These are phyloP conservation scores for Phaethornis superciliosus DNA, from an alignment of 2,113 vertebrate species.

Conservation along the genomic window DNA sequence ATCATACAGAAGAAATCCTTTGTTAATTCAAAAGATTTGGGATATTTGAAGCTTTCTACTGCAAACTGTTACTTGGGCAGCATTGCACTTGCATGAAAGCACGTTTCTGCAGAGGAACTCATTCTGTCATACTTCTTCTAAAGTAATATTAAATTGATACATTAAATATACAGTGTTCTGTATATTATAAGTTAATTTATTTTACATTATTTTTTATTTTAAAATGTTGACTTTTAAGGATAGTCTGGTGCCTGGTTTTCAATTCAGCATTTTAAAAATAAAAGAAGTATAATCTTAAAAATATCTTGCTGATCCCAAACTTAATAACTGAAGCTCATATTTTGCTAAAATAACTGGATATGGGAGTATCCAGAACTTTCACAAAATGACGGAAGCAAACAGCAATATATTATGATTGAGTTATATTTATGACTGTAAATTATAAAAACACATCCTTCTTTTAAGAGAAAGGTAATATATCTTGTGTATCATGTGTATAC, in stretches of 20 bases:
- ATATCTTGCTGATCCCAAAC: background rate
- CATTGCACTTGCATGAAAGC: fast-evolving
- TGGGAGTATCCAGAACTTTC: background rate
- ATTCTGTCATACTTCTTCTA: background rate
- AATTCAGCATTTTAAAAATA: background rate
- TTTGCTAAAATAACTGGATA: background rate
- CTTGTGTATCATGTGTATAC: background rate
- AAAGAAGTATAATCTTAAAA: background rate
- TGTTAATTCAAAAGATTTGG: background rate
- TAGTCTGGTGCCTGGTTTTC: background rate
- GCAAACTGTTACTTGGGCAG: background rate
- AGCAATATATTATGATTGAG: background rate
- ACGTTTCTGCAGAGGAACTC: background rate
- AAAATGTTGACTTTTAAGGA: background rate
- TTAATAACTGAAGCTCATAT: background rate
- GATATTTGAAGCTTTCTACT: background rate
- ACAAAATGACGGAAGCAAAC: background rate
- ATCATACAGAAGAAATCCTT: background rate
- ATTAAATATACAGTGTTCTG: background rate
- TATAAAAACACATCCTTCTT: background rate
- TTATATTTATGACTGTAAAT: background rate
- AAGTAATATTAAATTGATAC: background rate
- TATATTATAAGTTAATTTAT: too few species aligned
- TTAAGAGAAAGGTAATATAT: background rate
- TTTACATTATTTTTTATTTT: background rate